Evolutionary conservation across 2,888 invertebrate species (phyloP).

Genomic region (Lymantria monacha): DNA sequence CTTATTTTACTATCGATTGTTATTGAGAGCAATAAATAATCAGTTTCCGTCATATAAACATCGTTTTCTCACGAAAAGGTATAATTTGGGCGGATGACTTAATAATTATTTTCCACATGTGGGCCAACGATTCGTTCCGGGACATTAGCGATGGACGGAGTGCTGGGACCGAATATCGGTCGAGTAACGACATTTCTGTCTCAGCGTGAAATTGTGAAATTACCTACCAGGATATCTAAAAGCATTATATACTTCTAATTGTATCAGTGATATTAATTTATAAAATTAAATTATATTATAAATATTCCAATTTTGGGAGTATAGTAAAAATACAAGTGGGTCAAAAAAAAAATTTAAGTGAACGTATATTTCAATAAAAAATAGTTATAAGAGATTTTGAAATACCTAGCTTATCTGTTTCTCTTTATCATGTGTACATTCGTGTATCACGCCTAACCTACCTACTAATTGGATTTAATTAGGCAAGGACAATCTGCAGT

Average conservation of each 20-base stretch:
- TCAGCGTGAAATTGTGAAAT: conserved; percentile 79
- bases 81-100: conserved; percentile 55
- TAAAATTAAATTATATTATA: background rate
- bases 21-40: conserved; percentile 22
- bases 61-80: conserved; percentile 59
- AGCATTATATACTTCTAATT: conserved; percentile 40
- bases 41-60: conserved; percentile 51
- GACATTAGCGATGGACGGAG: conserved; percentile 67
- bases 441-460: too few species aligned
- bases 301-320: too few species aligned
- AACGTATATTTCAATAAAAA: too few species aligned
- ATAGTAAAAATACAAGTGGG: too few species aligned
- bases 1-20: background rate
- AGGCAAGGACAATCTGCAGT: too few species aligned
- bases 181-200: conserved; percentile 71
- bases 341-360: too few species aligned
- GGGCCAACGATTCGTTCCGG: conserved; percentile 68
- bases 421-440: too few species aligned
- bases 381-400: too few species aligned
- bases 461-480: too few species aligned
- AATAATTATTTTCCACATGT: conserved; percentile 77
- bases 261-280: conserved; percentile 22
- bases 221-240: conserved; percentile 60
- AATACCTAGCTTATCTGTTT: too few species aligned
- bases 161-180: conserved; percentile 59